Conservation (phyloP, 2,888 invertebrate species). For the Limenitis arthemis region DNA sequence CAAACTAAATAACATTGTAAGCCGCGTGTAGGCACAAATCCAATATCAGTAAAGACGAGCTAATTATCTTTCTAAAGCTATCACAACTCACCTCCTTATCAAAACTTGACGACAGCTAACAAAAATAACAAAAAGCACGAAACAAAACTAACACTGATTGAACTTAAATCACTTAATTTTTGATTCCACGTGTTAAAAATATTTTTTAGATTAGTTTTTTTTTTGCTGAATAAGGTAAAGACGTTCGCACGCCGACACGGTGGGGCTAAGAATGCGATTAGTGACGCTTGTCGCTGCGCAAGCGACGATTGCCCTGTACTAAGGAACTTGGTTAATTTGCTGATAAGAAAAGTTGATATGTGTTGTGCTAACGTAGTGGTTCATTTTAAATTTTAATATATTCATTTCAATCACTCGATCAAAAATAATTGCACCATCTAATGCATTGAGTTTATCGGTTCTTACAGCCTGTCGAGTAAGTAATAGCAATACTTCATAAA, state of each 20-base stretch:
- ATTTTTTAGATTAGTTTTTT: not conserved
- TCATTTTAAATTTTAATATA: not conserved
- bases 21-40: slow-evolving; percentile 13
- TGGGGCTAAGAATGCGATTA: slow-evolving; percentile 45
- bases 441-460: too few relatives aligned
- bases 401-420: too few relatives aligned
- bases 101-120: slow-evolving; percentile 50
- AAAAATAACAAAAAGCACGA: slow-evolving; percentile 51
- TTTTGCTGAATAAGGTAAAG: slow-evolving; percentile 10
- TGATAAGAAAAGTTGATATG: slow-evolving; percentile 20
- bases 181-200: slow-evolving; percentile 10
- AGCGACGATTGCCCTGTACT: slow-evolving; percentile 35
- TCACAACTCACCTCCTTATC: slow-evolving; percentile 67
- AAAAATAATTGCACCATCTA: too few relatives aligned
- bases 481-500: too few relatives aligned
- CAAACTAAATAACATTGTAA: slow-evolving; percentile 1
- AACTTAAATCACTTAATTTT: slow-evolving; percentile 18
- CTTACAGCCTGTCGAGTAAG: too few relatives aligned
- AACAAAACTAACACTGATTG: slow-evolving; percentile 42
- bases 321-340: slow-evolving; percentile 23
- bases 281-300: slow-evolving; percentile 44
- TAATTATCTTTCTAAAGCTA: slow-evolving; percentile 62
- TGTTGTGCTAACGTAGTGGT: slow-evolving; percentile 8
- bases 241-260: slow-evolving; percentile 41
- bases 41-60: slow-evolving; percentile 36